Evolutionary conservation across 2,888 invertebrate genomes (phyloP).

Genomic region (Plagiodera versicolora): DNA sequence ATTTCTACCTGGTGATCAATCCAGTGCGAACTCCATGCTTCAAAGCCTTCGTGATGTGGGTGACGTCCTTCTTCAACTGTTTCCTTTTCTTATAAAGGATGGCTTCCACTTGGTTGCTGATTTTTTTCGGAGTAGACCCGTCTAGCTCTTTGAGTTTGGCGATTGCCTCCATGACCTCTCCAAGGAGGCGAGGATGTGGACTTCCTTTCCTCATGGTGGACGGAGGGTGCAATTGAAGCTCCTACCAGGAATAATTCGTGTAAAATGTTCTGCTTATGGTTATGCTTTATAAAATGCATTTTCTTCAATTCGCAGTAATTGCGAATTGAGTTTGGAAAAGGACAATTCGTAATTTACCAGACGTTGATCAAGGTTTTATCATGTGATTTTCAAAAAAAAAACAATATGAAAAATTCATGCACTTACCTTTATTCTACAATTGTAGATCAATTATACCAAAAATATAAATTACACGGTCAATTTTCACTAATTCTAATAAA

Average conservation of each 20-base stretch:
- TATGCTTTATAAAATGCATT: no score
- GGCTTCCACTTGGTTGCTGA: constrained; percentile 32
- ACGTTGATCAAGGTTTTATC: no score
- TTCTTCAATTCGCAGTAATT: no score
- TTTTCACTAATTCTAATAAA: background rate
- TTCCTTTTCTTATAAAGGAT: constrained; percentile 22
- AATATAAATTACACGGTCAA: background rate
- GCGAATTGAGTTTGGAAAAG: no score
- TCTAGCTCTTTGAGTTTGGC: constrained; percentile 34
- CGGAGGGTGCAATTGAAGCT: background rate
- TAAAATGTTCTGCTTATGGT: no score
- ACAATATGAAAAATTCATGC: background rate
- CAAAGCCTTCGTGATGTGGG: constrained; percentile 36
- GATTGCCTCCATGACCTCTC: constrained; percentile 40
- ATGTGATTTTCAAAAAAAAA: no score
- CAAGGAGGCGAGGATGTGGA: constrained; percentile 31
- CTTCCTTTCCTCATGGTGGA: background rate
- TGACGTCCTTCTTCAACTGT: constrained; percentile 27
- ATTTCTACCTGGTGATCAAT: constrained; percentile 28
- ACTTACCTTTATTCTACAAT: background rate
- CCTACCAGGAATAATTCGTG: no score
- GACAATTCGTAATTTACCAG: no score
- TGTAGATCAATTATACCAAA: background rate
- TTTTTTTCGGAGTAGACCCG: constrained; percentile 37
- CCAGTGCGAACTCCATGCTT: constrained; percentile 31